These are phyloP conservation scores for Polydrusus tereticollis DNA, from an alignment of 2,888 invertebrate species.

Conservation along the genomic window DNA sequence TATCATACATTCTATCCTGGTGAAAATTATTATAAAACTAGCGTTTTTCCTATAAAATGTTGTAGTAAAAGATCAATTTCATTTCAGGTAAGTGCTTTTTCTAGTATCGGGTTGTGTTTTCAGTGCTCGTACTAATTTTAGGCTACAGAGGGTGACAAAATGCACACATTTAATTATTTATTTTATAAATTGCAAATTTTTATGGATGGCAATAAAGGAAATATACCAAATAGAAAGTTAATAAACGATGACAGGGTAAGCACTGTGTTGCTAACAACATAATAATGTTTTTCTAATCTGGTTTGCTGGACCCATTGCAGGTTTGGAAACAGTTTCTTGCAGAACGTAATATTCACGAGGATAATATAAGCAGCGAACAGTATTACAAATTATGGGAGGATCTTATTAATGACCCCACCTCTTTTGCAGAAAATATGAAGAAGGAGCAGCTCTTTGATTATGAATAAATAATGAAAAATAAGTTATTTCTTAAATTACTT, in stretches of 20 bases:
- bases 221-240: constrained; percentile 61
- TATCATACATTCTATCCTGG: constrained; percentile 65
- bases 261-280: too few relatives aligned
- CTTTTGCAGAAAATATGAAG: constrained; percentile 47
- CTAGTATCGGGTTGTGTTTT: background rate
- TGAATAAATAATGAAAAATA: constrained; percentile 14
- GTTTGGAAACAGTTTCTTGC: constrained; percentile 68
- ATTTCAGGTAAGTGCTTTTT: constrained; percentile 64
- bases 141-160: constrained; percentile 69
- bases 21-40: constrained; percentile 68
- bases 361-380: constrained; percentile 66
- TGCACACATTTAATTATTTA: constrained; percentile 70
- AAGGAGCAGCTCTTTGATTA: constrained; percentile 46
- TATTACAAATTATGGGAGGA: constrained; percentile 69
- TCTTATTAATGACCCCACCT: constrained; percentile 61
- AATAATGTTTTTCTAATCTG: too few relatives aligned
- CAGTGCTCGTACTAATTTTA: constrained; percentile 55
- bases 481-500: background rate
- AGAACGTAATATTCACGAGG: constrained; percentile 64
- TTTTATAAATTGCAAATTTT: constrained; percentile 70
- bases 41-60: constrained; percentile 69
- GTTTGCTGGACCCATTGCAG: constrained; percentile 60
- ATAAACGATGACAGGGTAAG: constrained; percentile 62
- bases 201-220: constrained; percentile 65
- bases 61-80: constrained; percentile 70